phyloP scores from a whole-genome alignment of 2,888 invertebrate genomes.

The Horisme vitalbata region DNA sequence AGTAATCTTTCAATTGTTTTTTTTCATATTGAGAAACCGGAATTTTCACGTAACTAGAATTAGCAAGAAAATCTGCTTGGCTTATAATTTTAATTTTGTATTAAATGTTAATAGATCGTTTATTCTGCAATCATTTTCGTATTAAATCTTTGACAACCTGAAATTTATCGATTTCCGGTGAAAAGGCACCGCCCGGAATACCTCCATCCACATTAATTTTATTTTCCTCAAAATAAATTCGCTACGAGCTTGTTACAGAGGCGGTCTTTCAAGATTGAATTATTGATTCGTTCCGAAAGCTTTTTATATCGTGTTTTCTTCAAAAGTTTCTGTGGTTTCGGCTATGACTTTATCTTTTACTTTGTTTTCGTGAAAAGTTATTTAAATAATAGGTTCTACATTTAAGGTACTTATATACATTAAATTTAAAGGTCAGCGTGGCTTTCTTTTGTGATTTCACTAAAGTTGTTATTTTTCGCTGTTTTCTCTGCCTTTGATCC shows the following conservation, averaged over 20 bases:
- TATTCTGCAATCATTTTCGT: background rate
- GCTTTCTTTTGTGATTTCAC: background rate
- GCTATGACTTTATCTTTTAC: conserved; percentile 9
- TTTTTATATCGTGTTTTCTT: conserved; percentile 12
- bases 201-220: conserved; percentile 22
- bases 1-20: too few relatives aligned
- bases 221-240: conserved; percentile 27
- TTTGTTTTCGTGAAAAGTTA: conserved; percentile 18
- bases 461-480: background rate
- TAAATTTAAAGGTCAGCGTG: background rate
- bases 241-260: conserved; percentile 23
- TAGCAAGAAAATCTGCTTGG: too few relatives aligned
- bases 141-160: background rate
- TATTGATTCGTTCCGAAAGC: conserved; percentile 22
- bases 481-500: background rate
- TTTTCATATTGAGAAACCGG: too few relatives aligned
- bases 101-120: background rate
- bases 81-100: background rate
- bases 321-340: conserved; percentile 13
- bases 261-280: conserved; percentile 22
- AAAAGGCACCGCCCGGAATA: conserved; percentile 5
- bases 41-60: too few relatives aligned
- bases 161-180: background rate
- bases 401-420: background rate
- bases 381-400: conserved; percentile 9